A percentile compares a stretch with the other conserved stretches of the same genome.
These are phyloP conservation scores for Eulemur albifrons DNA, from an alignment of 2,797 vertebrate genomes.

Conservation along the genomic window DNA sequence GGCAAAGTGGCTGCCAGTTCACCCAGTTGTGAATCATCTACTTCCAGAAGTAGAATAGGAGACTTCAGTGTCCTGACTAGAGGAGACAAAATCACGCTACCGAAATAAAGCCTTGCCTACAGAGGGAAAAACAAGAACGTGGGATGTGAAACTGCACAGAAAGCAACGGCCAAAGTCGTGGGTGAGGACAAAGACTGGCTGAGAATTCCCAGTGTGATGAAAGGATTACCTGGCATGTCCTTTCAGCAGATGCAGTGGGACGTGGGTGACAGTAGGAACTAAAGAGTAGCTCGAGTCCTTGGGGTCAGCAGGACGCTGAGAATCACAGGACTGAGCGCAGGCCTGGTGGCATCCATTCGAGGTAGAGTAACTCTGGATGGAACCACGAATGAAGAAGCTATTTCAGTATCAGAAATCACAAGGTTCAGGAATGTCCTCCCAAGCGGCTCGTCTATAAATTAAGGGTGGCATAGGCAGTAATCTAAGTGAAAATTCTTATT, in stretches of 20 bases:
- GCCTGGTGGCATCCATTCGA: neutral
- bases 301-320: neutral
- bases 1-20: constrained; percentile 71
- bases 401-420: neutral
- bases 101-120: constrained; percentile 56
- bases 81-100: constrained; percentile 36
- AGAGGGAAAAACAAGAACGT: neutral
- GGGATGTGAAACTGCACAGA: neutral
- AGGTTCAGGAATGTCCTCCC: neutral
- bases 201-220: neutral
- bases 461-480: neutral
- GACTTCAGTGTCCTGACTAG: constrained; percentile 44
- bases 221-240: neutral
- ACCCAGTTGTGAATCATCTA: constrained; percentile 54
- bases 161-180: fast-evolving
- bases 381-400: neutral
- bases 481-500: neutral
- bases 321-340: neutral
- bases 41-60: constrained; percentile 63
- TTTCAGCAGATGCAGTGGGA: neutral
- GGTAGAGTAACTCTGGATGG: neutral
- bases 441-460: neutral
- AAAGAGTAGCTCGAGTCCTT: neutral
- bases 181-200: neutral
- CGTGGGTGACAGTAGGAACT: neutral